Evolutionary conservation across 2,797 vertebrate species (phyloP).

Genomic region (Podarcis lilfordi): DNA sequence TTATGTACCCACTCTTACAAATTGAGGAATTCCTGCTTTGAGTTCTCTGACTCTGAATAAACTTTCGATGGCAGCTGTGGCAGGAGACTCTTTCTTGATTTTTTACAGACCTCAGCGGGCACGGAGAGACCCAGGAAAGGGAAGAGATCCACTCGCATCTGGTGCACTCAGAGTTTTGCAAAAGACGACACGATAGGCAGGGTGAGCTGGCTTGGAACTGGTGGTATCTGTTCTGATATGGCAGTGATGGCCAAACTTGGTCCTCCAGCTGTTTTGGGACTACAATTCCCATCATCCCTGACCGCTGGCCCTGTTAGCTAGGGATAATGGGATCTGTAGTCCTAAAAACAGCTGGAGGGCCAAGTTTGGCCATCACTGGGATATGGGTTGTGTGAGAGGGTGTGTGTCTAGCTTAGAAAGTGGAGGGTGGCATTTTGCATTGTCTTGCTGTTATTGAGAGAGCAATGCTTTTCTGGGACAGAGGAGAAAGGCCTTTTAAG

Average conservation of each 20-base stretch:
- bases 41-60: not conserved
- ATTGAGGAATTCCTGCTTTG: not conserved
- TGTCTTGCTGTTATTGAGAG: not conserved
- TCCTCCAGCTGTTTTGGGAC: too few relatives aligned
- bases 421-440: not conserved
- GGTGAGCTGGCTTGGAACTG: slow-evolving; percentile 57
- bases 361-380: too few relatives aligned
- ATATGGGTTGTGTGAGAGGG: not conserved
- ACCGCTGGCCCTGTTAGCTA: too few relatives aligned
- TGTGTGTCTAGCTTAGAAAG: not conserved
- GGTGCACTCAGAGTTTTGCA: slow-evolving; percentile 82
- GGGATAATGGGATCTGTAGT: too few relatives aligned
- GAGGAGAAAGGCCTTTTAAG: too few relatives aligned
- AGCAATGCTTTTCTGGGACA: not conserved
- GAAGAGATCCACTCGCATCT: slow-evolving; percentile 77
- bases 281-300: too few relatives aligned
- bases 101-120: slow-evolving; percentile 62
- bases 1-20: not conserved
- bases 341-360: too few relatives aligned
- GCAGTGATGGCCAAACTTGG: not conserved
- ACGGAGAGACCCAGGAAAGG: slow-evolving; percentile 79
- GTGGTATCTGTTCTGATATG: not conserved
- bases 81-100: not conserved
- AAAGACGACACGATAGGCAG: slow-evolving; percentile 78
- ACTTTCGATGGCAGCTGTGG: not conserved